Percentiles rank a stretch among this genome's conserved stretches.
Evolutionary conservation across 1,140 invertebrate species (phyloP).

Genomic region (Drosophila arawakana): DNA sequence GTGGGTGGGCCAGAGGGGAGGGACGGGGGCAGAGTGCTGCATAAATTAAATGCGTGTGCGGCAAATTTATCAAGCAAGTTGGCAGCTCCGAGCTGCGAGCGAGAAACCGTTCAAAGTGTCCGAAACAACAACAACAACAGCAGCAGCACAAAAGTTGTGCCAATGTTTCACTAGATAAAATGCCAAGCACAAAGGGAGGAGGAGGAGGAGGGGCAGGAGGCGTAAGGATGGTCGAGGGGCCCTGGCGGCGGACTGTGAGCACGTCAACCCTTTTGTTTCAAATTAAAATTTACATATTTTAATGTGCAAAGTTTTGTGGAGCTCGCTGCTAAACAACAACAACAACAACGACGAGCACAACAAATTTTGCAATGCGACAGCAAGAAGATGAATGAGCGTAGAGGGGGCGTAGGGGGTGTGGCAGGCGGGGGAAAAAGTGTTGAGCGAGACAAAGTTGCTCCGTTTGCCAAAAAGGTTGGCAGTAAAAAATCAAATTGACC

Average conservation of each 20-base stretch:
- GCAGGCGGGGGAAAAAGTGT: background rate
- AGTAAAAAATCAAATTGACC: slow-evolving; percentile 81
- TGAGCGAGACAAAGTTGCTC: slow-evolving; percentile 37
- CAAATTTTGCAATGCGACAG: slow-evolving; percentile 22
- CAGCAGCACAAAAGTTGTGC: slow-evolving; percentile 60
- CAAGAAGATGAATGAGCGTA: background rate
- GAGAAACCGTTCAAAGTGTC: slow-evolving; percentile 65
- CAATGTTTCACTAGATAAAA: slow-evolving; percentile 80
- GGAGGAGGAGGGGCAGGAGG: background rate
- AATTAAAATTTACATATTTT: slow-evolving; percentile 84
- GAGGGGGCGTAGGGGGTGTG: background rate
- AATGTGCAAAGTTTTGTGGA: slow-evolving; percentile 78
- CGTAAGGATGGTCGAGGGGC: background rate
- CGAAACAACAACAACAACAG: background rate
- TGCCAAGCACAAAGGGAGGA: slow-evolving; percentile 45
- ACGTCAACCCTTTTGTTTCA: slow-evolving; percentile 83
- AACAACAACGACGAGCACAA: slow-evolving; percentile 34
- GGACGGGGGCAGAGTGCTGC: background rate
- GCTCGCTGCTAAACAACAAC: slow-evolving; percentile 34
- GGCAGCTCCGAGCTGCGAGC: slow-evolving; percentile 42
- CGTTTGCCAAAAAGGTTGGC: slow-evolving; percentile 50
- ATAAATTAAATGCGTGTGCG: slow-evolving; percentile 48
- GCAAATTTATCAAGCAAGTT: slow-evolving; percentile 42
- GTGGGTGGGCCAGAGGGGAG: background rate
- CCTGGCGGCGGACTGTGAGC: slow-evolving; percentile 6